These are phyloP conservation scores for Odobenus rosmarus DNA, from an alignment of 2,113 vertebrate genomes.

Conservation along the genomic window DNA sequence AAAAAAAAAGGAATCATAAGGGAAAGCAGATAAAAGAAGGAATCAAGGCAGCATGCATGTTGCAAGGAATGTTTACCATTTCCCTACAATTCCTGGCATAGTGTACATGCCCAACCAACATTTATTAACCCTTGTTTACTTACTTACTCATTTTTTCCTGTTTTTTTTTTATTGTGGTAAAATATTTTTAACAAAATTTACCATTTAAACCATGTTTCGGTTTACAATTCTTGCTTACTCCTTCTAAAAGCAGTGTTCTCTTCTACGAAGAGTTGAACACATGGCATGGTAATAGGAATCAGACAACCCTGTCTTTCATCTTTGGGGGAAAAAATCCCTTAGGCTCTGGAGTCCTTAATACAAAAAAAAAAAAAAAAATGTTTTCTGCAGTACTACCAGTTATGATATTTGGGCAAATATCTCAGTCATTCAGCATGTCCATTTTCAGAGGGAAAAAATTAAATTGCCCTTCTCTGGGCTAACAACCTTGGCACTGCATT, in stretches of 20 bases:
- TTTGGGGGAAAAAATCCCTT: not conserved
- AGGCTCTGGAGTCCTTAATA: slow-evolving; percentile 38
- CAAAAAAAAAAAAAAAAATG: not conserved
- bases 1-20: not conserved
- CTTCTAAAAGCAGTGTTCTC: not conserved
- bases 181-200: not conserved
- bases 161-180: not conserved
- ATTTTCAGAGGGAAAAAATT: not conserved
- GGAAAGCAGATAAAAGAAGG: not conserved
- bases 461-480: slow-evolving; percentile 32
- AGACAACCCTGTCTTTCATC: not conserved
- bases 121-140: not conserved
- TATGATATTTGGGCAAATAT: not conserved
- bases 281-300: not conserved
- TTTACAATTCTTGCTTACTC: not conserved
- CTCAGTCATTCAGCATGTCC: not conserved
- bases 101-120: not conserved
- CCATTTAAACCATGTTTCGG: not conserved
- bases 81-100: too few species aligned
- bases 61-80: not conserved
- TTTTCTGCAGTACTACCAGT: not conserved
- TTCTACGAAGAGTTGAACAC: not conserved
- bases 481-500: not conserved
- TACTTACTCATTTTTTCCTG: not conserved
- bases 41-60: not conserved